phyloP scores from a whole-genome alignment of 2,888 invertebrate species.

The Eilema sororculum region DNA sequence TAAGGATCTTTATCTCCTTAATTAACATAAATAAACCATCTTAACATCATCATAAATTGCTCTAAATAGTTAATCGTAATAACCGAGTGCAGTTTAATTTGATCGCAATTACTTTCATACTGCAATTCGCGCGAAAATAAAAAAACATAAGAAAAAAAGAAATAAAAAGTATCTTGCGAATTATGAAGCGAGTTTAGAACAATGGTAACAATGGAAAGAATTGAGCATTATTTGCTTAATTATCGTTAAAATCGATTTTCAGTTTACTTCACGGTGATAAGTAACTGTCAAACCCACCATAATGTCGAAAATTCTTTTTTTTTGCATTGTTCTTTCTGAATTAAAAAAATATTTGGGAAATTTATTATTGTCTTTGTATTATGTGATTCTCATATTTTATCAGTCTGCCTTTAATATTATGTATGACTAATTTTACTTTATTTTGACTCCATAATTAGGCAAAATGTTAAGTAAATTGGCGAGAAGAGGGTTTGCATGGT shows the following conservation, averaged over 20 bases:
- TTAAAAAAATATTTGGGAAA: not conserved
- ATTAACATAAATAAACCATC: too few species aligned
- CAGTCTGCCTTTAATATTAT: not conserved
- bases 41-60: too few species aligned
- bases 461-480: slow-evolving; percentile 1
- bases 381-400: not conserved
- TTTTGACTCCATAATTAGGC: slow-evolving; percentile 1
- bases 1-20: too few species aligned
- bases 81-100: not conserved
- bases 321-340: not conserved
- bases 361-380: not conserved
- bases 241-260: slow-evolving; percentile 15
- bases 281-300: not conserved
- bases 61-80: not conserved
- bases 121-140: not conserved
- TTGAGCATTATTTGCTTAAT: not conserved
- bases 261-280: slow-evolving; percentile 15
- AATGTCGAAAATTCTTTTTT: not conserved
- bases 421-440: not conserved
- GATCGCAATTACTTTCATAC: not conserved
- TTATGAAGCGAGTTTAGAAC: slow-evolving; percentile 10
- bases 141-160: not conserved
- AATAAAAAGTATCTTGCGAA: not conserved
- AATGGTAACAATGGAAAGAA: not conserved
- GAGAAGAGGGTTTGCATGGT: not conserved